phyloP scores from a whole-genome alignment of 2,888 invertebrate genomes.

The Villa cingulata region DNA sequence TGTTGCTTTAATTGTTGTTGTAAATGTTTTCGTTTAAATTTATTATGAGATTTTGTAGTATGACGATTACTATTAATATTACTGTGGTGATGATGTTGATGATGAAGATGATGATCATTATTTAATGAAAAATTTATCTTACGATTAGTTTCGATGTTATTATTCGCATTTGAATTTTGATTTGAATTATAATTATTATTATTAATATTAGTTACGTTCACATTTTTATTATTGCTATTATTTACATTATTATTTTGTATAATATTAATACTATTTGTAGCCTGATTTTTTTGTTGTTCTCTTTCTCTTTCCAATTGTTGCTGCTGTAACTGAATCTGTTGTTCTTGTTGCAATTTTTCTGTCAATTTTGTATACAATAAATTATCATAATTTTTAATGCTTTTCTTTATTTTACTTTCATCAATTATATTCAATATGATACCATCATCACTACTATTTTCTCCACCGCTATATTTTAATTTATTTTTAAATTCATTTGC shows the following conservation, averaged over 20 bases:
- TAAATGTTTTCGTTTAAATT: constrained; percentile 5
- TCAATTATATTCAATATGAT: background rate
- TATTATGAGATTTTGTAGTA: constrained; percentile 12
- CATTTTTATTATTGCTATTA: constrained; percentile 19
- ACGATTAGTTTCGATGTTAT: too few relatives aligned
- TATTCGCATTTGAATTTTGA: too few relatives aligned
- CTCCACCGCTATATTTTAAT: constrained; percentile 3
- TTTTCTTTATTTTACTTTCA: constrained; percentile 23
- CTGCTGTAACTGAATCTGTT: constrained; percentile 9
- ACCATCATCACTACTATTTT: too few relatives aligned
- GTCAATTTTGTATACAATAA: constrained; percentile 31
- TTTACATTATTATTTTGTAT: constrained; percentile 15
- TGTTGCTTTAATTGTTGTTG: constrained; percentile 6
- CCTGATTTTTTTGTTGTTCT: background rate
- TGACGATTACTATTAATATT: too few relatives aligned
- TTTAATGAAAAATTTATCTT: too few relatives aligned
- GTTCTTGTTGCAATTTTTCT: constrained; percentile 29
- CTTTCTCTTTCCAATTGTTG: constrained; percentile 10
- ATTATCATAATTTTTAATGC: constrained; percentile 32
- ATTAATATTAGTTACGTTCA: too few relatives aligned
- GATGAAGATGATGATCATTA: too few relatives aligned
- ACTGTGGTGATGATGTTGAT: constrained; percentile 16
- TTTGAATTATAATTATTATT: too few relatives aligned
- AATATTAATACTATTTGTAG: constrained; percentile 3
- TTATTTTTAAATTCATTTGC: constrained; percentile 11